These are phyloP conservation scores for Montifringilla adamsi DNA, from an alignment of 2,113 vertebrate genomes.

Conservation along the genomic window DNA sequence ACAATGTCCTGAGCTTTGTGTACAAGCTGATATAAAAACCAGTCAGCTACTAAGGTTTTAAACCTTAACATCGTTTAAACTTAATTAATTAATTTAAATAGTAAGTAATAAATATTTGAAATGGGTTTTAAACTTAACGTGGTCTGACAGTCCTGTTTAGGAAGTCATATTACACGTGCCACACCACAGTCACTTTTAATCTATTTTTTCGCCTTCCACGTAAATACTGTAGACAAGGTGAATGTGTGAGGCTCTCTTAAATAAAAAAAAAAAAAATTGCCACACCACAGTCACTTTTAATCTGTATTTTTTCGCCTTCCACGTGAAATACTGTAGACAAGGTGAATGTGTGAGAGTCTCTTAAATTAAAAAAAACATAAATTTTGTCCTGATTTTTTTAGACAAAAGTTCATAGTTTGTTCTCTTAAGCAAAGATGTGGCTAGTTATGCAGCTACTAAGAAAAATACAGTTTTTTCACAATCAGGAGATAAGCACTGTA, in stretches of 20 bases:
- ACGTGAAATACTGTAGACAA: accelerated
- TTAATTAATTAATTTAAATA: neutral
- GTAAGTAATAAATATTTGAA: neutral
- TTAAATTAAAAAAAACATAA: neutral
- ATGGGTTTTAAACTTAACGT: neutral
- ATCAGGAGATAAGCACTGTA: accelerated
- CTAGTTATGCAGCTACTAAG: neutral
- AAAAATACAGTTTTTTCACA: neutral
- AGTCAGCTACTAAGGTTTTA: neutral
- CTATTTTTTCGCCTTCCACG: accelerated
- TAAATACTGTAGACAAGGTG: neutral
- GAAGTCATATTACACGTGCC: accelerated
- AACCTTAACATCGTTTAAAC: accelerated
- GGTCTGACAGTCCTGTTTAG: neutral
- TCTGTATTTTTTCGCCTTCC: neutral
- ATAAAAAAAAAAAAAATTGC: neutral
- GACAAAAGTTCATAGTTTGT: neutral
- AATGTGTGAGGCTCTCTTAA: accelerated
- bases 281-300: accelerated
- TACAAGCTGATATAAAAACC: accelerated
- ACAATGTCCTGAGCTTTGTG: accelerated
- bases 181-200: accelerated
- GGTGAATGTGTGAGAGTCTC: accelerated
- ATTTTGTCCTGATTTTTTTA: neutral
- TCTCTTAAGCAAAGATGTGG: neutral